Evolutionary conservation across 2,113 vertebrate genomes (phyloP).

Genomic region (Balaeniceps rex): DNA sequence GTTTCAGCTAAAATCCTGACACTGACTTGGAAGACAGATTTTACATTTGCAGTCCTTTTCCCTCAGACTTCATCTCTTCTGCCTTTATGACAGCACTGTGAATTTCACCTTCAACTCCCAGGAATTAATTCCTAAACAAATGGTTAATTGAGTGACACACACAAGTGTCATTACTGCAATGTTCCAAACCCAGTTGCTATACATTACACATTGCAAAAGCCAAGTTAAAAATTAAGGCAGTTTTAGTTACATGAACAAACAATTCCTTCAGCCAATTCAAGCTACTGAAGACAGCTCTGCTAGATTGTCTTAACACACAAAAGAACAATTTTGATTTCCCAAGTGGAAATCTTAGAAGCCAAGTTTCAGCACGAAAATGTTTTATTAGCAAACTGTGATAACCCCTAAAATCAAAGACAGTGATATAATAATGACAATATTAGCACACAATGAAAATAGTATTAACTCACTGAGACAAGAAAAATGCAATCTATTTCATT

Average conservation of each 20-base stretch:
- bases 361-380: background rate
- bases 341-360: background rate
- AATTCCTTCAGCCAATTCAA: background rate
- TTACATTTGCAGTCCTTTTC: background rate
- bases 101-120: background rate
- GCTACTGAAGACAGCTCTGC: background rate
- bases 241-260: background rate
- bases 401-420: background rate
- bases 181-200: background rate
- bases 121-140: background rate
- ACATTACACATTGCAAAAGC: background rate
- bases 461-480: background rate
- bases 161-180: background rate
- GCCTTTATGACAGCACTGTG: background rate
- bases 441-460: background rate
- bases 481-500: background rate
- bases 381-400: background rate
- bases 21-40: background rate
- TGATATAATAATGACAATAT: background rate
- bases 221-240: background rate
- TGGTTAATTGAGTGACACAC: background rate
- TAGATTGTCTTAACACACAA: background rate
- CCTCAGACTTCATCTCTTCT: background rate
- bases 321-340: background rate
- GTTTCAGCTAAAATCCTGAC: background rate